Conservation (phyloP, 2,113 vertebrate genomes). For the Leptobrachium leishanense region DNA sequence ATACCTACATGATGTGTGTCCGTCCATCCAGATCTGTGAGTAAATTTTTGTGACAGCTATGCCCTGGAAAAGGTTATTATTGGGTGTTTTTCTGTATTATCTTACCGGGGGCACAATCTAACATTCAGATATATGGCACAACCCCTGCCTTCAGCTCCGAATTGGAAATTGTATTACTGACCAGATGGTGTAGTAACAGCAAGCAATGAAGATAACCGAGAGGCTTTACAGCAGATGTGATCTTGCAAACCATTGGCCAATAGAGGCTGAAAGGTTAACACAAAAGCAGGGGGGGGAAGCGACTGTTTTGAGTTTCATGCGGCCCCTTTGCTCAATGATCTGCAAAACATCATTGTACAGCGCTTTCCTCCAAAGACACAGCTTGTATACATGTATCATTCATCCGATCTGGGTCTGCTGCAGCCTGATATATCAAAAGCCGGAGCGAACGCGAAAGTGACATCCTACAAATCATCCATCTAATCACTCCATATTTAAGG, state of each 20-base stretch:
- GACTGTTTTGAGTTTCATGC: neutral
- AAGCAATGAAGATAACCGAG: constrained; percentile 41
- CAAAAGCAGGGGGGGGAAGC: neutral
- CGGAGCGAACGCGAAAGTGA: constrained; percentile 27
- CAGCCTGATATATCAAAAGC: neutral
- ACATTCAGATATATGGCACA: neutral
- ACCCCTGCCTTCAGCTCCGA: neutral
- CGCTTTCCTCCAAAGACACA: neutral
- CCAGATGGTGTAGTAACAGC: constrained; percentile 45
- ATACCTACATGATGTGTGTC: no score
- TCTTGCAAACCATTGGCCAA: constrained; percentile 33
- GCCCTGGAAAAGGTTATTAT: neutral
- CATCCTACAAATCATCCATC: constrained; percentile 24
- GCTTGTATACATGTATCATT: neutral
- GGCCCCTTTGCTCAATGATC: constrained; percentile 22
- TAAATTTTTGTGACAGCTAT: no score
- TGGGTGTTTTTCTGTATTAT: no score
- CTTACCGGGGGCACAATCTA: neutral
- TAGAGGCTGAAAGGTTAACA: constrained; percentile 34
- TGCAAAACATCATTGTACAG: constrained; percentile 3
- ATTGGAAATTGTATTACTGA: constrained; percentile 37
- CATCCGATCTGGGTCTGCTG: neutral
- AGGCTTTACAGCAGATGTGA: constrained; percentile 43
- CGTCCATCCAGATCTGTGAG: no score
- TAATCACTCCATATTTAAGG: constrained; percentile 27